phyloP scores from a whole-genome alignment of 2,113 vertebrate species.

The Psittacula cyanocephala region DNA sequence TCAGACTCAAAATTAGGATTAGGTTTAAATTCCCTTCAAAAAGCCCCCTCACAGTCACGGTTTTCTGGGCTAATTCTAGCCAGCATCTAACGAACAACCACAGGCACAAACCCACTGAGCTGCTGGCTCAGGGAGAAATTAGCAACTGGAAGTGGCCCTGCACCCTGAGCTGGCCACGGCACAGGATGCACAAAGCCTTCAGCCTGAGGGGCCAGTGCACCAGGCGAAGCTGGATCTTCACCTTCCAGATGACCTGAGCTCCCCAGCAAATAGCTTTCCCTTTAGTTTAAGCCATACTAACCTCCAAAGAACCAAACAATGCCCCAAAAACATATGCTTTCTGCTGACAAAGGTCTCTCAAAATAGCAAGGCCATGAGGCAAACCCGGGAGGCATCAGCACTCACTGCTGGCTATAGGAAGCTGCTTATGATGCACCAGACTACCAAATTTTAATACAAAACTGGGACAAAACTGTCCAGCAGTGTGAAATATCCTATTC shows the following conservation, averaged over 20 bases:
- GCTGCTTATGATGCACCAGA: background rate
- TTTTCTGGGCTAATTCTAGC: background rate
- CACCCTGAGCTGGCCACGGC: accelerated
- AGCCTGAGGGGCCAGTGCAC: accelerated
- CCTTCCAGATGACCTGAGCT: background rate
- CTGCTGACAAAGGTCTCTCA: background rate
- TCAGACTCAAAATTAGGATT: background rate
- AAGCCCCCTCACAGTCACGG: background rate
- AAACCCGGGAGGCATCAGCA: background rate
- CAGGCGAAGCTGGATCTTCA: background rate
- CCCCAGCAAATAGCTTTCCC: background rate
- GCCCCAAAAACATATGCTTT: accelerated
- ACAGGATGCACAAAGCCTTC: background rate
- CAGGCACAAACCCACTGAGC: background rate
- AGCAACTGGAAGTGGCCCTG: background rate
- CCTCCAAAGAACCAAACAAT: background rate
- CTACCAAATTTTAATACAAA: background rate
- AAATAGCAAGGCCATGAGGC: background rate
- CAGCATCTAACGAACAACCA: background rate
- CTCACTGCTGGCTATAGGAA: background rate
- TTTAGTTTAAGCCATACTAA: background rate
- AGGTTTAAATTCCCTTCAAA: background rate
- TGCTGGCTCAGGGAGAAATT: background rate
- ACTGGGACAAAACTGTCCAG: background rate
- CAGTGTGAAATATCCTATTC: background rate